Base-by-base conservation (phyloP, 2,113 vertebrate genomes). In the Thunnus thynnus region DNA sequence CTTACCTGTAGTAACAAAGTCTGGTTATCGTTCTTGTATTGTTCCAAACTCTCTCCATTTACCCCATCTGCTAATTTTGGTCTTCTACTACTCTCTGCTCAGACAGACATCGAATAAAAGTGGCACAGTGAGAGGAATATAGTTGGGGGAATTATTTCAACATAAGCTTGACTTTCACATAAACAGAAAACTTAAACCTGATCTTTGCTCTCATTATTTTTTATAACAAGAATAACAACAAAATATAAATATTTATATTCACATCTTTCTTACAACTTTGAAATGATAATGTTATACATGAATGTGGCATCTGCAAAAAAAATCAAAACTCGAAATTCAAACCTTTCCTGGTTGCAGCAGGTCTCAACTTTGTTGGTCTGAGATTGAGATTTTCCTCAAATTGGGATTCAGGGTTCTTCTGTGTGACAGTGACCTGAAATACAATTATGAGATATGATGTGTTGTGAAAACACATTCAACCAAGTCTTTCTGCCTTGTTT, bases 1-100 rank as follows among this genome's bases (percentile, higher is more conserved):
- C 57, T 18, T 89, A 99, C 98, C 96, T 99, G 97, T 1, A 99
- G 91, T 32, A 96, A 72, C 36, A 99, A 94, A 0, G 95, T 94
- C 84, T 97, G 93, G 65, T 93, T 90, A n/a, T 98, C 95, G 44
- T 76, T 94, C 66, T 92, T 95, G 65, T 94, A 95, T 4, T 94
- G 94, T 72, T 96, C 94, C 77, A 92, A 51, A 63, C 10, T 86
- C 32, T 88, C 91, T 48, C 58, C 73, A 27, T 82, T 76, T 6
- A 50, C 22, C 0, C 57, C 74, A 4, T 87, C 78, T 18, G 57
- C 48, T 50, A 84, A 70, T 74, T 85, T 91, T 1, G 65, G 47
- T 80, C 58, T 93, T 62, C 84, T 71, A 62, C 51, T 67, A 14
- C 64, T 82, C 25, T 91, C 92, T 93, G 66, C 22, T 65, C 5